phyloP scores from a whole-genome alignment of 2,888 invertebrate genomes.

The Parapristionchus giblindavisi region DNA sequence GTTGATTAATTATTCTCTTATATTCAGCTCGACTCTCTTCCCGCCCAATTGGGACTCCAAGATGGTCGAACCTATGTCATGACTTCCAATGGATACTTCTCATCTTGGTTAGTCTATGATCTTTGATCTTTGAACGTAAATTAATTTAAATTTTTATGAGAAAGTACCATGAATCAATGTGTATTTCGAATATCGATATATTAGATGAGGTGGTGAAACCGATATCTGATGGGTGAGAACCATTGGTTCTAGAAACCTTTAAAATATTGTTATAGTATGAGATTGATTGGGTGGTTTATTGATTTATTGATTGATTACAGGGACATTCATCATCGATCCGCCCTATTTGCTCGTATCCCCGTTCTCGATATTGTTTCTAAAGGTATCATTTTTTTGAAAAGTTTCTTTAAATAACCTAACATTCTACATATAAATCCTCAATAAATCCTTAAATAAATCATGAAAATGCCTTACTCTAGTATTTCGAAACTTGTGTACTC shows the following conservation, averaged over 20 bases:
- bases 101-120: not conserved
- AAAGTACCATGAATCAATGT: too few relatives aligned
- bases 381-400: not conserved
- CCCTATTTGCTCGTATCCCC: constrained; percentile 7
- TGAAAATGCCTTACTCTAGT: too few relatives aligned
- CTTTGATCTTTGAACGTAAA: not conserved
- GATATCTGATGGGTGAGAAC: not conserved
- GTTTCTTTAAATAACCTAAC: not conserved
- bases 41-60: constrained; percentile 18
- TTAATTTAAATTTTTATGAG: too few relatives aligned
- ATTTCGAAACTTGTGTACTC: too few relatives aligned
- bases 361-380: constrained; percentile 18
- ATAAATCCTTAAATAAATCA: too few relatives aligned
- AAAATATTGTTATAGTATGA: too few relatives aligned
- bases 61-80: not conserved
- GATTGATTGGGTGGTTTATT: too few relatives aligned
- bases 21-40: constrained; percentile 34
- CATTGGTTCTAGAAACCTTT: too few relatives aligned
- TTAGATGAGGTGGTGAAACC: too few relatives aligned
- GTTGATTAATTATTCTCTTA: not conserved
- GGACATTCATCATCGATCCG: not conserved
- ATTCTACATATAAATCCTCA: not conserved
- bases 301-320: not conserved
- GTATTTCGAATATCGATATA: too few relatives aligned
- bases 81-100: constrained; percentile 31